Percentiles rank a stretch among this genome's conserved stretches.
Evolutionary conservation across 2,888 invertebrate species (phyloP).

Genomic region (Pocota personata): DNA sequence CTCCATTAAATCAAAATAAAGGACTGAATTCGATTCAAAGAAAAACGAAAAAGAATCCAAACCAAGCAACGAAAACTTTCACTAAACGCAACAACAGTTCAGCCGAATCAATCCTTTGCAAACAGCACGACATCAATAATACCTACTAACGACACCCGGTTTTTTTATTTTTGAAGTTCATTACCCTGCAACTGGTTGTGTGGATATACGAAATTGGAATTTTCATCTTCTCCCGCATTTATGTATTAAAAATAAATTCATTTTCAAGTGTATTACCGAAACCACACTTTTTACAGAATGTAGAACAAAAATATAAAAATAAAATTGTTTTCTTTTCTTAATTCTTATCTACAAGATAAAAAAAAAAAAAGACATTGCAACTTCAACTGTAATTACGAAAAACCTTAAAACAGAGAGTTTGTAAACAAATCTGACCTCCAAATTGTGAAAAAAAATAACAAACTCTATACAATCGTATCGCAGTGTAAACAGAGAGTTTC

Average conservation of each 20-base stretch:
- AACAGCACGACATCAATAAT: neutral
- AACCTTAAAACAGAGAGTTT: neutral
- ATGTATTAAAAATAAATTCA: neutral
- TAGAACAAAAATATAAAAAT: neutral
- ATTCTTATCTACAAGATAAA: neutral
- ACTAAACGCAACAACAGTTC: neutral
- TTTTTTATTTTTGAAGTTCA: conserved; percentile 13
- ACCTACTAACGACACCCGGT: neutral
- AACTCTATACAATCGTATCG: neutral
- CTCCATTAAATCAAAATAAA: neutral
- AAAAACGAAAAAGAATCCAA: conserved; percentile 8
- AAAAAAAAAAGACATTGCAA: conserved; percentile 1
- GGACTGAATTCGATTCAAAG: neutral
- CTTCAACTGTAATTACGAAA: neutral
- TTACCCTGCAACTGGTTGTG: neutral
- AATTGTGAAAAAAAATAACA: neutral
- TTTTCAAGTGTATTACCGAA: neutral
- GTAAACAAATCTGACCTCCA: conserved; percentile 28
- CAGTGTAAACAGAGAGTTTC: neutral
- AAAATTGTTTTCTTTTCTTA: neutral
- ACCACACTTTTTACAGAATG: neutral
- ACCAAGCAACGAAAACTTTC: conserved; percentile 4
- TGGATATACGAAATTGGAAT: neutral
- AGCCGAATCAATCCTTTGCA: neutral
- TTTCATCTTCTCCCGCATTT: neutral